Base-by-base conservation (phyloP, 2,888 invertebrate genomes). In the Scelioninae gen. 2 region DNA sequence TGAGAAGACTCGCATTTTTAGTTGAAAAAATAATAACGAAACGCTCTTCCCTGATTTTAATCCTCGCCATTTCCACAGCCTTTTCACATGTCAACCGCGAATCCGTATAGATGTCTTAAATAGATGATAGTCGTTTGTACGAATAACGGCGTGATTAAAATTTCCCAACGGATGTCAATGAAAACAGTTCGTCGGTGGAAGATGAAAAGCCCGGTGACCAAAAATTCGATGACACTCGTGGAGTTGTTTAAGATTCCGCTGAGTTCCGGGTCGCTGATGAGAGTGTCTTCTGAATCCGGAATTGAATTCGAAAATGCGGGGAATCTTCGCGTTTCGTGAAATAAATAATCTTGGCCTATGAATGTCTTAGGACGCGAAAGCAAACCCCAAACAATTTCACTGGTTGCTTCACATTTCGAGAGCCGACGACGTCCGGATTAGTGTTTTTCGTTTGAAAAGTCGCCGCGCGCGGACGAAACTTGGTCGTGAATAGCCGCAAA, bases 401-500 rank as follows among this genome's bases (percentile, higher is more conserved):
- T 58, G 31, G 33, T 33, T 63, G 46, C 39, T 58, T 50, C 31
- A 55, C 64, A 50, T 48, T 57, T 57, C 64, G 31, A 64, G 48
- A 57, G 45, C 43, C 43, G 50, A 58, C 35, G 55, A 55, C 72
- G 45, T 53, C 55, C 60, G 65, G 41, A 53, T 61, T 72, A 46
- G 37, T 64, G 46, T 65, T 65, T 60, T 71, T 60, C 53, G 25
- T 48, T 15, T 35, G 45, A 39, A 60, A 58, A 55, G 18, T 16
- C 45, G 22, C 11, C 13, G 25, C 31, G 11, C 16, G 35, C 28
- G 35, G 43, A 63, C 41, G 13, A 60, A 46, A 65, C 22, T 67
- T 60, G 60, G 31, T 55, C 58, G 15, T 67, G 65, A 60, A 72
- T 72, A 41, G 39, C 19, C 16, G 11, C 45, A n/a, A 41, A 67